Base-by-base conservation (phyloP, 1,140 invertebrate species). In the Nylanderia fulva region DNA sequence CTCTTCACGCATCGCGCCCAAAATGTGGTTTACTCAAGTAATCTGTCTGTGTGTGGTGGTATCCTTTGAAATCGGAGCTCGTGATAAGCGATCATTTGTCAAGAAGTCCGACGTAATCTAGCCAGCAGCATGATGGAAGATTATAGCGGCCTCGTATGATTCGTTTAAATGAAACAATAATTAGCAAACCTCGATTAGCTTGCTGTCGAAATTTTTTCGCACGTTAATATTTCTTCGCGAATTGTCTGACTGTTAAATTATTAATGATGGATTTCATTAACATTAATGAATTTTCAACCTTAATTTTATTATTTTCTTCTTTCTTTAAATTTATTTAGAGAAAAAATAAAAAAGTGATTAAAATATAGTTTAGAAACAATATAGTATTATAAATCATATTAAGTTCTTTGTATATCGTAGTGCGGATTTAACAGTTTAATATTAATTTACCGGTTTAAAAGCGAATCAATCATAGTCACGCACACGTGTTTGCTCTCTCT, bases 61-160 rank as follows among this genome's bases (percentile, higher is more conserved):
- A 45, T 27, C 15, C 52, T 54, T 58, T 33, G 13, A 72, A 82
- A 82, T 45, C 36, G 29, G 27, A 39, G 21, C 63, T 72, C 86
- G 61, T 56, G 87, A 48, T 56, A 39, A 61, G 58, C 52, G 71
- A 58, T 88, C 77, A 63, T 90, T 87, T 87, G 77, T 86, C 76
- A 52, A 61, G 48, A 56, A 42, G 63, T 79, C 52, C 45, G 24
- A 24, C 72, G 29, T 52, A 83, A n/a, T 64, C 63, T 42, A 15
- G 52, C 27, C 45, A 39, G 36, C 36, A 15, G 42, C 63, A 56
- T 68, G 76, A 85, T 61, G 63, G 75, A 85, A 86, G 24, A 56
- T 80, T 69, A 69, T 58, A 52, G 48, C 66, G 58, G 27, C 63
- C 29, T 27, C 39, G 56, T 61, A n/a, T 24, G 6, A n/a, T 27